Base-by-base conservation (phyloP, 1,140 invertebrate genomes). In the Chlorops oryzae region DNA sequence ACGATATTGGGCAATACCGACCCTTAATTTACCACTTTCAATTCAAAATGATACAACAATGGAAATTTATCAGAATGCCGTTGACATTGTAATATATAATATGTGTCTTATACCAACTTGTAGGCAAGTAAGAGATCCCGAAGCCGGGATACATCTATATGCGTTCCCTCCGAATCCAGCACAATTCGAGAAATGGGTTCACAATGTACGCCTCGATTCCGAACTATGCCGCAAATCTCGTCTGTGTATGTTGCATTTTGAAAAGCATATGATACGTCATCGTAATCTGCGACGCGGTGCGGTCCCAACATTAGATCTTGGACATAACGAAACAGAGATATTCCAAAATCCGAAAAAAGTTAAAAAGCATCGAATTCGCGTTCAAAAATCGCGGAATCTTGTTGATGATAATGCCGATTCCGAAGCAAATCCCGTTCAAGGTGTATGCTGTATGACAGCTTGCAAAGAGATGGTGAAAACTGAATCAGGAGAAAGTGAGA, bases 241-340 rank as follows among this genome's bases (percentile, higher is more conserved):
- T n/a, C n/a, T n/a, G n/a, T n/a, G n/a, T n/a, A n/a, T n/a, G n/a
- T n/a, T n/a, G n/a, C n/a, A n/a, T n/a, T n/a, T n/a, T n/a, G n/a
- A n/a, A n/a, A n/a, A n/a, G n/a, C n/a, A n/a, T n/a, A n/a, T n/a
- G n/a, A n/a, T n/a, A n/a, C n/a, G n/a, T n/a, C n/a, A n/a, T n/a
- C n/a, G n/a, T n/a, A n/a, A 65, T 34, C 50, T 69, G 2, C 63
- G 52, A 13, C 60, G 59, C n/a, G 68, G 65, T 65, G 61, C 65
- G 3, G 54, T 67, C 44, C 64, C 64, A 12, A 67, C 64, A 0
- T 17, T 56, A 21, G 47, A 48, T 15, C 44, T 67, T 20, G 64
- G 64, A 7, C 64, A 67, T 24, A 62, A 67, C 20, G 64, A 66
- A n/a, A 38, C 37, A 0, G 43, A 64, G 20, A 67, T 67, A 7